Evolutionary conservation across 2,888 invertebrate genomes (phyloP), one percentile per base, ranked within the genome.

Genomic region (Campoplex capitator): DNA sequence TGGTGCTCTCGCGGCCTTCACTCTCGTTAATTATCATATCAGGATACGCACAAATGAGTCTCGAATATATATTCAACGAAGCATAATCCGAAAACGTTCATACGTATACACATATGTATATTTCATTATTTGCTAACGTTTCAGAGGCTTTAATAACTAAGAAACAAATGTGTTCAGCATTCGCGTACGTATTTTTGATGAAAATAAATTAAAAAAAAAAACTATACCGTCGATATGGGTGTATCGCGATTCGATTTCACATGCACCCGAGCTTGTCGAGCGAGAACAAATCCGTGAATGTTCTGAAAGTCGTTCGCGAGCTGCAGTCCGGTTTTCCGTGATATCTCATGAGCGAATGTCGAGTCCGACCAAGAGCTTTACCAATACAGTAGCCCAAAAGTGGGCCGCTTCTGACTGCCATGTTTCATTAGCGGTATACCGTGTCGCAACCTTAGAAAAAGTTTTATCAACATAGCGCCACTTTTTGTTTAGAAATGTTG

Each of bases 1-100:
- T 67, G 28, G 54, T 82, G 48, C 13, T 75, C 45, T 51, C 73
- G 67, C 65, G 82, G 74, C 86, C 86, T 87, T 87, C 81, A 28
- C 62, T 86, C 80, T 81, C 76, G 77, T 84, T 77, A 84, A 87
- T 87, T 87, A 87, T 87, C 86, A 87, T 84, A 87, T 87, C 84
- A 82, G 86, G 82, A 84, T 70, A 67, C 78, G 65, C 80, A 62
- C 23, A 51, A 77, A 80, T 65, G 76, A 71, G 76, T 38, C n/a
- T 56, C 23, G 70, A 82, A 70, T 85, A 78, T 42, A 28, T 54
- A 16, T 45, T 32, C 13, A 62, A 32, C n/a, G 42, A 68, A 68
- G 42, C n/a, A 42, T 54, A 56, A 73, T 48, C 32, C 56, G 54
- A 32, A 32, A 62, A 6, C 62, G 32, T 32, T 62, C 62, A 32